Evolutionary conservation across 1,140 invertebrate species (phyloP).

Genomic region (Onthophagus taurus): DNA sequence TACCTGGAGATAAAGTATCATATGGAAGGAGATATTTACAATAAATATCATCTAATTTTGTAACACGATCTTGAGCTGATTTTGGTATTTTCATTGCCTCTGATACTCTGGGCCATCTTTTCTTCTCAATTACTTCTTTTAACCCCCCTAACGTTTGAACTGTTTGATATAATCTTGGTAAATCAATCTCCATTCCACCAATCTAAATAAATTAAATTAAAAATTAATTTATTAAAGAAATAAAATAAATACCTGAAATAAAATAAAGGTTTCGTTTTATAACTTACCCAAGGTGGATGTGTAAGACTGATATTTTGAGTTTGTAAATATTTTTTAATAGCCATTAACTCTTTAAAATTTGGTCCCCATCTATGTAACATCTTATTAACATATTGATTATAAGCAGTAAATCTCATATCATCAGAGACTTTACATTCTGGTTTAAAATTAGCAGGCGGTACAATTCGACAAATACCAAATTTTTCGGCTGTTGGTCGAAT

Average conservation of each 20-base stretch:
- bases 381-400: constrained; percentile 80
- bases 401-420: constrained; percentile 70
- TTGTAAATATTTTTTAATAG: constrained; percentile 74
- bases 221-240: neutral
- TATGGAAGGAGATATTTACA: constrained; percentile 90
- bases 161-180: constrained; percentile 75
- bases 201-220: constrained; percentile 43
- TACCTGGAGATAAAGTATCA: constrained; percentile 69
- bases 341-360: constrained; percentile 75
- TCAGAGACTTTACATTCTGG: constrained; percentile 82
- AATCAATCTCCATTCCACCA: constrained; percentile 82
- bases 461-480: constrained; percentile 81
- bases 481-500: constrained; percentile 69
- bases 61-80: constrained; percentile 69
- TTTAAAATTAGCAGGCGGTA: constrained; percentile 80
- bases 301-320: constrained; percentile 67
- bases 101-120: constrained; percentile 82
- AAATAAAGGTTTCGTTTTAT: neutral
- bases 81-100: constrained; percentile 81
- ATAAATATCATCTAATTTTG: constrained; percentile 85
- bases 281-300: constrained; percentile 62
- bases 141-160: constrained; percentile 80
- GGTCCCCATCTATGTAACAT: constrained; percentile 85
- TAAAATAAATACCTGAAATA: neutral
- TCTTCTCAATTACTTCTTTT: constrained; percentile 83